Conservation (phyloP, 2,797 vertebrate species). For the Tympanoctomys barrerae region DNA sequence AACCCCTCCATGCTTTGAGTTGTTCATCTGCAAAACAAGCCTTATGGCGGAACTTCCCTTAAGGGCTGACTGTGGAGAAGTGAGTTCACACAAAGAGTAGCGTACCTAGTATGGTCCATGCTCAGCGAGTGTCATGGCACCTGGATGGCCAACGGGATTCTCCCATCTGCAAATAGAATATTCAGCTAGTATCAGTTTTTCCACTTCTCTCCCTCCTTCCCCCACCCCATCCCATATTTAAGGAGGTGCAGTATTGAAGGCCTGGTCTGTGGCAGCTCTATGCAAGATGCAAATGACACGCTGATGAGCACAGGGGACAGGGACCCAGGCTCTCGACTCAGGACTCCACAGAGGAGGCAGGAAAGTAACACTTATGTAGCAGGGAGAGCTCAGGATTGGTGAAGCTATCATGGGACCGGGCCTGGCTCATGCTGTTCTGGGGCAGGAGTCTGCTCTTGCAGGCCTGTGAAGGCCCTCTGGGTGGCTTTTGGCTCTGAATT, state of each 20-base stretch:
- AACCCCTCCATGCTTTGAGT: constrained; percentile 8
- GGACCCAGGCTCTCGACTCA: neutral
- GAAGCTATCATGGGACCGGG: neutral
- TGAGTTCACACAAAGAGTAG: accelerated
- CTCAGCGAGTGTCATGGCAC: too few relatives aligned
- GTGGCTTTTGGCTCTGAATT: neutral
- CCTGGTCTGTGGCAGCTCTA: neutral
- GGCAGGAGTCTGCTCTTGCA: too few relatives aligned
- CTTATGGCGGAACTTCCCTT: neutral
- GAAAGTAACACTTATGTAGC: too few relatives aligned
- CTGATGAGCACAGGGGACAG: too few relatives aligned
- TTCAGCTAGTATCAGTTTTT: neutral
- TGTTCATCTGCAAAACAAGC: neutral
- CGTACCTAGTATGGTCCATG: neutral
- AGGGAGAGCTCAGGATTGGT: neutral
- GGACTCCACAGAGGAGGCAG: neutral
- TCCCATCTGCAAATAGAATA: neutral
- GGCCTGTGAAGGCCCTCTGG: neutral
- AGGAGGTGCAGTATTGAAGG: neutral
- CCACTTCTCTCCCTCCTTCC: neutral
- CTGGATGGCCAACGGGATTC: neutral
- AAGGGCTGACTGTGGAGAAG: neutral
- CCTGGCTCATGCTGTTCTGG: neutral
- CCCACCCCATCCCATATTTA: neutral
- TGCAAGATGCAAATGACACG: neutral